Evolutionary conservation across 53 echinoderm and acorn worm species (phyloP), one percentile per base, ranked within the genome.

Genomic region (Apostichopus leukothele): DNA sequence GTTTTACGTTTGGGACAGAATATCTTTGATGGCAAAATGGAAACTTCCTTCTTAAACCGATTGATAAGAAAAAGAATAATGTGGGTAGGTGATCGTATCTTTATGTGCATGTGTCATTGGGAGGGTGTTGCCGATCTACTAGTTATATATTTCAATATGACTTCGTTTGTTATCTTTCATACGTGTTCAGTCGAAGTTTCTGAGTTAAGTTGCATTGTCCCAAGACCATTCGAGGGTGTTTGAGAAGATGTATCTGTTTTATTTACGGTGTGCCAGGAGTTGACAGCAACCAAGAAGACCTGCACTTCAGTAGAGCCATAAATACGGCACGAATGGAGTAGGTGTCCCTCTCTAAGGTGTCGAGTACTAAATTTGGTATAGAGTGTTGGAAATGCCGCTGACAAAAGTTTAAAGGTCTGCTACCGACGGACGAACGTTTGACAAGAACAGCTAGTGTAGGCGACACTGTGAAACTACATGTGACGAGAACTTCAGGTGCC

Each of bases 391-490:
- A 51, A 80, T 80, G 19, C 80, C 80, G 11, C 20, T 80, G 12
- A 14, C 80, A 11, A 14, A 80, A 25, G 25, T 25, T 25, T 25
- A 61, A 61, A 80, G 80, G 80, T 12, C 80, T 80, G 5, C 9
- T 80, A 13, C 80, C 80, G 1, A 50, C 52, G 10, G 52, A 80
- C 54, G 52, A 53, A 19, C 80, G 80, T 52, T 5, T 80, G 19
- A 80, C 80, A 27, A 80, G 50, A 20, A 80, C 80, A 5, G 80
- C 52, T 13, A 80, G 52, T 80, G 52, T 80, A 12, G 80, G 53
- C 9, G 80, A 80, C 80, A 20, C 13, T 13, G 80, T 80, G 20
- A 53, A 80, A 13, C 13, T 80, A 14, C 19, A 13, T 19, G 18
- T 80, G 13, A 80, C 80, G 20, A 52, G 80, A 51, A 51, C 80